These are phyloP conservation scores for Amphiprion clarkii DNA, from an alignment of 2,797 vertebrate species.

Conservation along the genomic window DNA sequence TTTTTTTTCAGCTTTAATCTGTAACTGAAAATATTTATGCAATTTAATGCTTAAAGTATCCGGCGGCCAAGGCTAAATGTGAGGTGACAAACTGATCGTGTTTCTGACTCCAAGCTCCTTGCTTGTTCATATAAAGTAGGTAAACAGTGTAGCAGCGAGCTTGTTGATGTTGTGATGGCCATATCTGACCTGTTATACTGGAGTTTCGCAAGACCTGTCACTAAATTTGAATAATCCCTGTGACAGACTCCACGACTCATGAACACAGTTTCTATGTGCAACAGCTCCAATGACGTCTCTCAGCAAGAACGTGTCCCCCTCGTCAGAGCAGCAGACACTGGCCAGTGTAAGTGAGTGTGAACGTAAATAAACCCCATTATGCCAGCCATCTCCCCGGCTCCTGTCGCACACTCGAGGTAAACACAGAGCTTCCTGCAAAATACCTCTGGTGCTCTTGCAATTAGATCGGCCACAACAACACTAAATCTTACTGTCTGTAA, in stretches of 20 bases:
- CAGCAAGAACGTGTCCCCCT: conserved; percentile 90
- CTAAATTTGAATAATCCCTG: conserved; percentile 71
- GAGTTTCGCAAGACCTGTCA: conserved; percentile 52
- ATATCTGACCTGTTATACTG: conserved; percentile 50
- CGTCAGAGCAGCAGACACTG: conserved; percentile 92
- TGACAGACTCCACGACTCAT: conserved; percentile 62
- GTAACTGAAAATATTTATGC: conserved; percentile 4
- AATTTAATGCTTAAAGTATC: neutral
- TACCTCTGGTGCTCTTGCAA: conserved; percentile 88
- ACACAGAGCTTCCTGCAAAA: conserved; percentile 95
- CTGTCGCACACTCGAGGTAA: conserved; percentile 94
- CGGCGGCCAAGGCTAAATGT: conserved; percentile 18
- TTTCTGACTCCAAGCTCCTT: conserved; percentile 17
- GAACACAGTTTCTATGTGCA: conserved; percentile 77
- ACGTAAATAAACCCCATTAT: conserved; percentile 98
- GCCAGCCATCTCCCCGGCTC: conserved; percentile 91
- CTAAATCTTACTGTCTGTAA: conserved; percentile 84
- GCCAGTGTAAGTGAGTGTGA: conserved; percentile 93
- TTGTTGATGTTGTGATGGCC: conserved; percentile 46
- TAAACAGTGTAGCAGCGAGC: conserved; percentile 34
- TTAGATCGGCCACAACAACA: conserved; percentile 86
- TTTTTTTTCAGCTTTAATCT: neutral
- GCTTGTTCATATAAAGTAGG: conserved; percentile 30
- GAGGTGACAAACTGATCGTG: conserved; percentile 20
- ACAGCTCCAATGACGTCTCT: conserved; percentile 86